Evolutionary conservation across 2,888 invertebrate genomes (phyloP), one percentile per base, ranked within the genome.

Genomic region (Oxycera nigricornis): DNA sequence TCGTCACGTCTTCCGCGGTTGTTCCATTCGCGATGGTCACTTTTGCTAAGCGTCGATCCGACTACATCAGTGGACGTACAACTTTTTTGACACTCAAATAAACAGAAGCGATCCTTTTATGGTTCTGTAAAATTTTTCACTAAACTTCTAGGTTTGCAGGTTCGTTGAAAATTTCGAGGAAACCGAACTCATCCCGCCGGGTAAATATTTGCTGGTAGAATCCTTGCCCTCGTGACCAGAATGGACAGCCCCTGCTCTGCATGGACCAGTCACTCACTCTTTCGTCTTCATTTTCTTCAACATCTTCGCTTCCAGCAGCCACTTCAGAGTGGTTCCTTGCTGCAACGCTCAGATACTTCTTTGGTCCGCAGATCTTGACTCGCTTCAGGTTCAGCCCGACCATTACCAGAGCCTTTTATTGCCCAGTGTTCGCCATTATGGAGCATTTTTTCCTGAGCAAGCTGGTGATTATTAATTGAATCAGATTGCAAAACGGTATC

Each of bases 401-500:
- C 55, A 52, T 70, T 31, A 55, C 31, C 22, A 22, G 30, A 52
- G 52, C 65, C 65, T 65, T 65, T 65, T 65, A 65, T 65, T 62
- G 39, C 62, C 62, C 35, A 39, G 7, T 65, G 65, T 30, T 41
- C 41, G n/a, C 41, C 24, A 65, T 52, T 52, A 55, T 70, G 35
- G 52, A 14, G 30, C 22, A 31, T 50, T 68, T 68, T 68, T 68
- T 68, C 52, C 68, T 68, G 46, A 9, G 30, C 24, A n/a, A 22
- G n/a, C 50, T 31, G 70, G 70, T 52, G 55, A 70, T 70, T 70
- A 70, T 70, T 70, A 70, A 70, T 70, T 70, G 70, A 70, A 70
- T 70, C 70, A 70, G 70, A 70, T 70, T 52, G 55, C 70, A 70
- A 70, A 70, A 70, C 70, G 70, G 70, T 70, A 70, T 70, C 70